Evolutionary conservation across 2,888 invertebrate genomes (phyloP), one percentile per base, ranked within the genome.

Genomic region (Lottia scabra): DNA sequence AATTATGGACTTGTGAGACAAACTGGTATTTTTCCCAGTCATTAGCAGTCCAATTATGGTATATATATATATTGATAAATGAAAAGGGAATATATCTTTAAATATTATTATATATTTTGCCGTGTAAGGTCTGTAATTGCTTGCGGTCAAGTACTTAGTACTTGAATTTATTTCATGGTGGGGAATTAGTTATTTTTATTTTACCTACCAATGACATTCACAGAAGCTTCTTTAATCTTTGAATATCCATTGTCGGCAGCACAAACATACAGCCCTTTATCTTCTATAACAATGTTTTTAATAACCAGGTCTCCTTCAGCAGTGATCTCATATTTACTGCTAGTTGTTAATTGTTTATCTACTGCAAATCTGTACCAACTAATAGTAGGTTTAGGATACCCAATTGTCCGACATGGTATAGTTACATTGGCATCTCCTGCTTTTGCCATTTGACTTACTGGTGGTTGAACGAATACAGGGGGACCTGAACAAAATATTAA

Each of bases 301-400:
- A 56, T 56, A 12, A 23, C 23, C 10, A 56, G 10, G 23, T 56
- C 56, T 10, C 56, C 56, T 23, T 19, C 19, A 19, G 12, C 23
- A 2, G 23, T 56, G 19, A 56, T 2, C 56, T 56, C 56, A 13
- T 56, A 56, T 56, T 56, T 56, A 3, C 56, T 23, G 5, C 13
- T 19, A 3, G 56, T 23, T 0, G 23, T 1, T n/a, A 56, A 10
- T 23, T 23, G 3, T 12, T 56, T 4, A 0, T 8, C 1, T 19
- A 56, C 56, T 10, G 3, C 10, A 23, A 23, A 19, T 56, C 56
- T 23, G 65, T 65, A 70, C 70, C 70, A 70, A 27, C 48, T 65
- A 43, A 70, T 46, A 5, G 27, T 19, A 44, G 70, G 70, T 26
- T 30, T 27, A 26, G 70, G 70, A 70, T 65, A 65, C 12, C 70